These are phyloP conservation scores for Agonopterix subpropinquella DNA, from an alignment of 2,888 invertebrate species.

Conservation along the genomic window DNA sequence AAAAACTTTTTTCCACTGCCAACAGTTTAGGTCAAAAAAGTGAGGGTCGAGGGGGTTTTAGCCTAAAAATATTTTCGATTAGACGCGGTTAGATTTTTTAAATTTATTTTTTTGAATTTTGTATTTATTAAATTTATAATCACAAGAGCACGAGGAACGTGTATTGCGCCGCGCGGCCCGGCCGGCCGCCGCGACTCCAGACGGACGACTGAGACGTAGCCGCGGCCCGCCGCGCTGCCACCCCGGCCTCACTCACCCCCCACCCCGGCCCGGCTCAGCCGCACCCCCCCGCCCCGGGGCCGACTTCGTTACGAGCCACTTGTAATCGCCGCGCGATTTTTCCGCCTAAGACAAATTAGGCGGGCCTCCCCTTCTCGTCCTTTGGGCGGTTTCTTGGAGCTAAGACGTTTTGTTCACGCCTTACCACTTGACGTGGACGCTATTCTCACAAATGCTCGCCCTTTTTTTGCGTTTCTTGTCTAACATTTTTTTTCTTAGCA, in stretches of 20 bases:
- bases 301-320: constrained; percentile 76
- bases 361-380: constrained; percentile 50
- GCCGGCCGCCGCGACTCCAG: constrained; percentile 74
- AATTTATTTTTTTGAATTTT: constrained; percentile 37
- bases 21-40: constrained; percentile 62
- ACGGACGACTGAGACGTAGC: constrained; percentile 70
- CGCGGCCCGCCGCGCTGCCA: constrained; percentile 47
- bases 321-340: constrained; percentile 74
- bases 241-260: constrained; percentile 23
- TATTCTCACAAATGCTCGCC: too few species aligned
- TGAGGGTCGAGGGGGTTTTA: constrained; percentile 52
- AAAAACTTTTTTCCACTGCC: constrained; percentile 61
- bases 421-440: constrained; percentile 15
- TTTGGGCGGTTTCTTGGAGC: constrained; percentile 58
- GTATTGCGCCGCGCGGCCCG: constrained; percentile 72
- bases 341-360: constrained; percentile 76
- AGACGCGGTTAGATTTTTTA: constrained; percentile 52
- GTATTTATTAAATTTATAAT: constrained; percentile 69
- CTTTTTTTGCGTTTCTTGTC: too few species aligned
- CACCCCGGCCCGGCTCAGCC: constrained; percentile 22
- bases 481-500: too few species aligned
- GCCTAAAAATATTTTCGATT: constrained; percentile 70
- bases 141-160: constrained; percentile 77
- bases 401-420: constrained; percentile 50
- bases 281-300: constrained; percentile 29